A percentile compares a stretch with the other conserved stretches of the same genome.
phyloP scores from a whole-genome alignment of 2,113 vertebrate genomes.

The Anolis carolinensis region DNA sequence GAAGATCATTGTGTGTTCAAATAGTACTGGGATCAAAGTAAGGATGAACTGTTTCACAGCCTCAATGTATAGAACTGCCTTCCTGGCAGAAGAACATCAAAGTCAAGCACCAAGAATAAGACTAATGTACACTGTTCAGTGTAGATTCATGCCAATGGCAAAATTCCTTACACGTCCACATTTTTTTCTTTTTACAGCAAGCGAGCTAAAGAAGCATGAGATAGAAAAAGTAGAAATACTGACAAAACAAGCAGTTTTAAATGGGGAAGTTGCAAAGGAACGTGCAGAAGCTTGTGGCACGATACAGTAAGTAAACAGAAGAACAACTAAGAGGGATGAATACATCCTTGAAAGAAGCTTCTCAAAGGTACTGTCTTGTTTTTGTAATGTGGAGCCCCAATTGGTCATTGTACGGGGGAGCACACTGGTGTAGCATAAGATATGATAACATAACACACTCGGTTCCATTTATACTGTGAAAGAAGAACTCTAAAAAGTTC shows the following conservation, averaged over 20 bases:
- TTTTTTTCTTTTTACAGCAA: constrained; percentile 60
- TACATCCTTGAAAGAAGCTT: background rate
- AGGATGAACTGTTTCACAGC: too few relatives aligned
- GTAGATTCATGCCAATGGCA: background rate
- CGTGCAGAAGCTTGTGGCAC: constrained; percentile 89
- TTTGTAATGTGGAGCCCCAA: background rate
- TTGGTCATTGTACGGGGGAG: background rate
- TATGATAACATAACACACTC: too few relatives aligned
- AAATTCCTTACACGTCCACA: background rate
- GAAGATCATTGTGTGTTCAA: too few relatives aligned
- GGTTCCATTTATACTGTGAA: background rate
- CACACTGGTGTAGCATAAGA: background rate
- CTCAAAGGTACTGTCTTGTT: background rate
- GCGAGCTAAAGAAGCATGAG: constrained; percentile 63
- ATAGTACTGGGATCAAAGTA: too few relatives aligned
- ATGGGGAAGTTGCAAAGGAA: constrained; percentile 83
- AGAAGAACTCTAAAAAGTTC: constrained; percentile 6
- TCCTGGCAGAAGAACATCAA: background rate
- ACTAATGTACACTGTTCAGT: background rate
- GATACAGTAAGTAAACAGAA: constrained; percentile 85
- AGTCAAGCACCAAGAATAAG: background rate
- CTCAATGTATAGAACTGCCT: background rate
- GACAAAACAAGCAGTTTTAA: constrained; percentile 86
- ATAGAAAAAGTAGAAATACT: constrained; percentile 81
- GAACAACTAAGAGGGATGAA: background rate